Evolutionary conservation across 2,888 invertebrate genomes (phyloP), one percentile per base, ranked within the genome.

Genomic region (Andricus curvator): DNA sequence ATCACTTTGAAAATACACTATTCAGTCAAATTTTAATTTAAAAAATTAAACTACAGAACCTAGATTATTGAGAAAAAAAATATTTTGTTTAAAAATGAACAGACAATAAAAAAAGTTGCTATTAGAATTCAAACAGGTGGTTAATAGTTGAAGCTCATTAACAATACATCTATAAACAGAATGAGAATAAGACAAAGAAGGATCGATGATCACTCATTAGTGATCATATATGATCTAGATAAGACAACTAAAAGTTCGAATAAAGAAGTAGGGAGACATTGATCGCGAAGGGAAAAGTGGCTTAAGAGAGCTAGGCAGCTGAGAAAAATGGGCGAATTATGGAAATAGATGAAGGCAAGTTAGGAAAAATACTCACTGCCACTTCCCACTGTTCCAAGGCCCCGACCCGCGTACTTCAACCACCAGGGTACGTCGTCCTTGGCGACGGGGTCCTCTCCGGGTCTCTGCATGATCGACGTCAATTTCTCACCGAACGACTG

Each of bases 381-480:
- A 92, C 97, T 96, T 92, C 96, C 98, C 92, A 96, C 95, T 86
- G 97, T 97, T 85, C 98, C 98, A 88, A 97, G 94, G 86, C 96
- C 95, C 90, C 97, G 95, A 88, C 96, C 97, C 92, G 95, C 96
- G 93, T 97, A 97, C 93, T 97, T 97, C 95, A 98, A 95, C 95
- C 96, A 97, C 97, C 97, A 97, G 86, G 98, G 96, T 87, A 96
- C 95, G 93, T 97, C 97, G 93, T 97, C 97, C 94, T 96, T 96
- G 86, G 95, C 95, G 85, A 94, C 94, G 88, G 95, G 95, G 93
- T 97, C 96, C 92, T 96, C 96, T 87, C 96, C 96, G 84, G 97
- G 97, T 90, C 96, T 95, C 89, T 96, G 95, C 96, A 97, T 96
- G 87, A 97, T 94, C 91, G 96, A 95, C 84, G 96, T 94, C 89